These are phyloP conservation scores for Pygoscelis adeliae DNA, from an alignment of 2,113 vertebrate genomes.

Conservation along the genomic window DNA sequence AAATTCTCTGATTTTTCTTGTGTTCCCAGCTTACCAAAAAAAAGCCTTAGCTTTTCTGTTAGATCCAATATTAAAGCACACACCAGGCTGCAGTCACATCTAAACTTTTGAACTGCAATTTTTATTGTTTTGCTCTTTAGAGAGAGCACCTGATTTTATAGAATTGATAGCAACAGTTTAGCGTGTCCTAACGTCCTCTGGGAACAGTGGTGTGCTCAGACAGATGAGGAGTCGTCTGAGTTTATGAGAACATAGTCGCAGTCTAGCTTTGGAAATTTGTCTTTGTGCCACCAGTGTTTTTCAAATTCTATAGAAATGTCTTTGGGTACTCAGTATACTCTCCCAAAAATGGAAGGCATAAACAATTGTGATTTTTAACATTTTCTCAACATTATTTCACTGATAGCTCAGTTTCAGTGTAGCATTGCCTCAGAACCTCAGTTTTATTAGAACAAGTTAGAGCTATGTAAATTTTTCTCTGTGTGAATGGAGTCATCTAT, in stretches of 20 bases:
- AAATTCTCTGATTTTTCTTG: constrained; percentile 45
- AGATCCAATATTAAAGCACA: constrained; percentile 65
- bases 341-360: constrained; percentile 18
- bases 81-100: constrained; percentile 55
- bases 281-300: constrained; percentile 60
- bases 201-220: constrained; percentile 61
- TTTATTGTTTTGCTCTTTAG: constrained; percentile 68
- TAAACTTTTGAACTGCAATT: constrained; percentile 71
- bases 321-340: constrained; percentile 28
- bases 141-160: constrained; percentile 57
- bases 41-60: constrained; percentile 32
- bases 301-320: constrained; percentile 52
- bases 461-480: constrained; percentile 27
- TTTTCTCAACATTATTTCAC: constrained; percentile 45
- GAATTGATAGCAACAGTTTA: constrained; percentile 73
- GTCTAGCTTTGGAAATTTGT: constrained; percentile 51
- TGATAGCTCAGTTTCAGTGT: background rate
- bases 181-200: constrained; percentile 41
- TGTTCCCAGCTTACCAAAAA: background rate
- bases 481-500: background rate
- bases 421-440: background rate
- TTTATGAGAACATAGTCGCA: constrained; percentile 66
- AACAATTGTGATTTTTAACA: background rate
- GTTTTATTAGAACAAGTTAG: constrained; percentile 28
- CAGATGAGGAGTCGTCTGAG: constrained; percentile 18